Evolutionary conservation across 2,797 vertebrate species (phyloP), one percentile per base, ranked within the genome.

Genomic region (Spatula versicolor): DNA sequence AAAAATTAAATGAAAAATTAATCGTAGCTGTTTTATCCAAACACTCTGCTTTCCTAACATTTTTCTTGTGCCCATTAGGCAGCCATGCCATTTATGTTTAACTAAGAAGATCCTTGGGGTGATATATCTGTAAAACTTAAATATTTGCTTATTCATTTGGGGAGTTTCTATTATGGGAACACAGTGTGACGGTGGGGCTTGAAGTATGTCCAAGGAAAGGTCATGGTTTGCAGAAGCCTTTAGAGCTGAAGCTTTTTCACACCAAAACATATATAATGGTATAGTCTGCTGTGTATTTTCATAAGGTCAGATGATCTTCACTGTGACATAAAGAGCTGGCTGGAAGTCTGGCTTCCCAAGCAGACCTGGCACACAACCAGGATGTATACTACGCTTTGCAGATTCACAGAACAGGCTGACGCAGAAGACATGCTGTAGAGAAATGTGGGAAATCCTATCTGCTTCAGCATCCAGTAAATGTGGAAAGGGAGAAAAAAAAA

Each of bases 1-100:
- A 50, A 96, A 93, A 87, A 59, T 55, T 58, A 84, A 96, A 96
- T 80, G 69, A 92, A 96, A 97, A 97, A 97, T 89, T 97, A 97
- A 96, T 96, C 3, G n/a, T 95, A 91, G 85, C 92, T 96, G 88
- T 94, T 97, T 97, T 86, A 95, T 95, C 94, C 96, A 97, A 97
- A 97, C 86, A 97, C 83, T 96, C 91, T 46, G 31, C 59, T 96
- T 96, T 95, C 93, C 93, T 94, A 97, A 94, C 9, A 12, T 97
- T 97, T 97, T 91, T 69, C 90, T 93, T 91, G 74, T 96, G 82
- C 77, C 93, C 68, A 81, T 91, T 95, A 92, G 84, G 92, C 87
- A 94, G 87, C 55, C 66, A 25, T 10, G 72, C 82, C 89, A 85
- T 90, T 95, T 95, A 86, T 76, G 39, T 91, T 91, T 83, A 82